Evolutionary conservation across 2,113 vertebrate species (phyloP).

Genomic region (Potamarius usumacintae): DNA sequence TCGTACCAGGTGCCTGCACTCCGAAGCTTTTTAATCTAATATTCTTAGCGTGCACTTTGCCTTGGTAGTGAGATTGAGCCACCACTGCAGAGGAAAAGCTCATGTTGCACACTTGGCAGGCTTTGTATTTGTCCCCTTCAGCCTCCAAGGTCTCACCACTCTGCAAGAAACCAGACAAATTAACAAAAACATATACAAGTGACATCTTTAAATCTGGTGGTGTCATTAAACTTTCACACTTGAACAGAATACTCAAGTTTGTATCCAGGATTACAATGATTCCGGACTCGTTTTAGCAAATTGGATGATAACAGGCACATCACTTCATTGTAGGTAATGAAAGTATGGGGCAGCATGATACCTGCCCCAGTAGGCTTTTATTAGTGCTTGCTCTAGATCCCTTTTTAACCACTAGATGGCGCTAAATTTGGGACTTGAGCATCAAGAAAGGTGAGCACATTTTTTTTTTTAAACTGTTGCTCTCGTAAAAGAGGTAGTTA

Average conservation of each 20-base stretch:
- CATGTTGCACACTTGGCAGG: conserved; percentile 92
- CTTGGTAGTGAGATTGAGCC: conserved; percentile 93
- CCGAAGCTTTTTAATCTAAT: conserved; percentile 81
- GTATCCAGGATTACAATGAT: background rate
- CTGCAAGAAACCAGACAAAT: conserved; percentile 56
- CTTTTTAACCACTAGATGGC: background rate
- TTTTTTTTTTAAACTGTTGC: background rate
- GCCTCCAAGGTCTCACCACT: conserved; percentile 71
- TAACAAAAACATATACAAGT: background rate
- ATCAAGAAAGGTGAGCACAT: background rate
- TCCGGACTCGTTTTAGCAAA: background rate
- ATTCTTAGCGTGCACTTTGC: conserved; percentile 95
- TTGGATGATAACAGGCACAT: background rate
- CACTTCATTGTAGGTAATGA: background rate
- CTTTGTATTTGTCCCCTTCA: conserved; percentile 84
- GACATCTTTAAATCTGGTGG: background rate
- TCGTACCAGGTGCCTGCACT: conserved; percentile 77
- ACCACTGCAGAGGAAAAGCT: conserved; percentile 89
- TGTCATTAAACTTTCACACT: background rate
- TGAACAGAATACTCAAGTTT: background rate
- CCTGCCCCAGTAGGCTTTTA: background rate
- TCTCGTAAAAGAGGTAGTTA: background rate
- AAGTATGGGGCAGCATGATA: background rate
- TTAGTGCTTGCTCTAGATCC: background rate
- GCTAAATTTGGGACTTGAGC: too few relatives aligned